Evolutionary conservation across 2,888 invertebrate species (phyloP), one percentile per base, ranked within the genome.

Genomic region (Ophion ellenae): DNA sequence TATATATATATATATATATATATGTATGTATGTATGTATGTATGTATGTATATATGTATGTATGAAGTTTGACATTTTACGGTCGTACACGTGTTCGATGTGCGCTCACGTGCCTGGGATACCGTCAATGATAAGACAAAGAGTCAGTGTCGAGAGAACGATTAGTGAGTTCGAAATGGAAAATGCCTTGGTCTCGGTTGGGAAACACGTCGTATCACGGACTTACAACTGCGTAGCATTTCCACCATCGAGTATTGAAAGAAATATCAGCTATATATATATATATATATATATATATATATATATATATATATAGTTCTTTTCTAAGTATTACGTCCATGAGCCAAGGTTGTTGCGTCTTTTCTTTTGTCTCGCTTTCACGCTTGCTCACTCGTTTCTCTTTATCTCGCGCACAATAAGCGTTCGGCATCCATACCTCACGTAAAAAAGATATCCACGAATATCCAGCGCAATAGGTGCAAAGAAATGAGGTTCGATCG

Each of bases 141-240:
- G 17, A 53, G 57, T 17, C 17, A 28, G 24, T 2, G 28, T 10
- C 2, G 47, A 24, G 20, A 53, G n/a, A 14, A 17, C 47, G 47
- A 36, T 61, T 40, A n/a, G 77, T 36, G 24, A 73, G 66, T n/a
- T 24, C 36, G 63, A 73, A 69, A 80, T 59, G 28, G 61, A 74
- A 84, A 80, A 79, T 47, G 36, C 69, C 67, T 11, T 24, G 57
- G 59, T 59, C 64, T 47, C 71, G 64, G 47, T 70, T 73, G 76
- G 76, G 80, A 76, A 67, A 73, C 36, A 45, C 9, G 80, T 80
- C 57, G 53, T 57, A 24, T 40, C 40, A 24, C 70, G 69, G 20
- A 69, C 14, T 9, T 10, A 14, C 24, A 71, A 81, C 84, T 84
- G 84, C 84, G 84, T 28, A 84, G 81, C 73, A 73, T 77, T 81